Evolutionary conservation across 2,888 invertebrate genomes (phyloP).

Genomic region (Macroteleia sp.): DNA sequence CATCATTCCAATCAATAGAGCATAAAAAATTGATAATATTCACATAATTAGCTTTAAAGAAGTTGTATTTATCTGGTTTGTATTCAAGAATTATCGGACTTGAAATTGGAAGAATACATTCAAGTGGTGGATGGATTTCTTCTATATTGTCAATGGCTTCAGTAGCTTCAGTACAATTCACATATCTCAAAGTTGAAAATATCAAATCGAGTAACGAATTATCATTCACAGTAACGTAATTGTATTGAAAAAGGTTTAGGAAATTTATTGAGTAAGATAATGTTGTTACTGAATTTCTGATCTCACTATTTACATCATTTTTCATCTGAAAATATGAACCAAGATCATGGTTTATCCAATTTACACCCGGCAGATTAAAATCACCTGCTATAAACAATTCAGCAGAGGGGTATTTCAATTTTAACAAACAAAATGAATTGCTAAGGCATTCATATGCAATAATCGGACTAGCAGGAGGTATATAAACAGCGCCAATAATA

Average conservation of each 20-base stretch:
- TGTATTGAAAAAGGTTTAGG: not conserved
- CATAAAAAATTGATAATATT: not conserved
- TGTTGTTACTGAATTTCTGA: not conserved
- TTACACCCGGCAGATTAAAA: conserved; percentile 1
- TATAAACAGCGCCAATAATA: not conserved
- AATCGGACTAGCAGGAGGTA: conserved; percentile 2
- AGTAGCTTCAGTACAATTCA: not conserved
- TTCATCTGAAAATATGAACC: not conserved
- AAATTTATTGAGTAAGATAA: not conserved
- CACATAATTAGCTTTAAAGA: not conserved
- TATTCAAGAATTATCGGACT: not conserved
- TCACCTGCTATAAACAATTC: conserved; percentile 5
- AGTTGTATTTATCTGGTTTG: not conserved
- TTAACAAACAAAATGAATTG: not conserved
- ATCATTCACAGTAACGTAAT: not conserved
- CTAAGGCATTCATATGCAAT: not conserved
- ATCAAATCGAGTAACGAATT: not conserved
- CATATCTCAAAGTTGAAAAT: not conserved
- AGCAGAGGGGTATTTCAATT: not conserved
- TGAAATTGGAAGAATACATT: not conserved
- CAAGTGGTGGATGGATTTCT: not conserved
- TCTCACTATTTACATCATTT: not conserved
- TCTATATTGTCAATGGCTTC: not conserved
- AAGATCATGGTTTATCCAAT: not conserved
- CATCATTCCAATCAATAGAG: not conserved